Percentiles rank a stretch among this genome's conserved stretches.
Evolutionary conservation across 2,797 vertebrate species (phyloP).

Genomic region (Bryconaethiops microstoma): DNA sequence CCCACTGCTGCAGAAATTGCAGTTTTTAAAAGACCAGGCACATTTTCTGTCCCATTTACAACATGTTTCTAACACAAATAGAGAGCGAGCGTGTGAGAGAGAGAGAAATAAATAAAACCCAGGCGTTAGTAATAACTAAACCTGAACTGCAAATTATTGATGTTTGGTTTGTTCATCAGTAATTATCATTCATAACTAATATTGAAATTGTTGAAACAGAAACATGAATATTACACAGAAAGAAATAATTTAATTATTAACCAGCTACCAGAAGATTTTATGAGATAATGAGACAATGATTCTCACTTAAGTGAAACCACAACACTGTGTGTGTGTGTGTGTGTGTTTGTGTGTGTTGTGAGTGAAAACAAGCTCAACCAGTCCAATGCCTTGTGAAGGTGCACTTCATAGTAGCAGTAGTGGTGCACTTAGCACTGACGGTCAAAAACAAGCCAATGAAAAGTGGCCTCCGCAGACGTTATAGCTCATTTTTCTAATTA

Average conservation of each 20-base stretch:
- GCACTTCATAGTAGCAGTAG: too few species aligned
- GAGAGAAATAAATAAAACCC: constrained; percentile 21
- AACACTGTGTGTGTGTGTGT: not conserved
- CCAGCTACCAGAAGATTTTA: not conserved
- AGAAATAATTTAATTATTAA: not conserved
- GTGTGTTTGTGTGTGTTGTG: too few species aligned
- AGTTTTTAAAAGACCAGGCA: constrained; percentile 32
- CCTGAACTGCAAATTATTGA: not conserved
- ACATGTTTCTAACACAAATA: constrained; percentile 30
- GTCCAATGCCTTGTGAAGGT: too few species aligned
- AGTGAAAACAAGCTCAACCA: too few species aligned
- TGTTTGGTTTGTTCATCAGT: not conserved
- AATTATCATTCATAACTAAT: not conserved
- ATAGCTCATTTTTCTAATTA: too few species aligned
- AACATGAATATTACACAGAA: not conserved
- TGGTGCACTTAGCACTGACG: too few species aligned
- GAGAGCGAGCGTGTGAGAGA: constrained; percentile 14
- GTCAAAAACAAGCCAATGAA: too few species aligned
- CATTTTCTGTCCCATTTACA: constrained; percentile 54
- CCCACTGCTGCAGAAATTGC: constrained; percentile 47
- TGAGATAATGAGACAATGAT: too few species aligned
- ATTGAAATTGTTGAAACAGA: not conserved
- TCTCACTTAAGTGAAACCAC: not conserved
- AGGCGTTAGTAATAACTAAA: constrained; percentile 42
- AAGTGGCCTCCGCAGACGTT: too few species aligned